Evolutionary conservation across 2,113 vertebrate species (phyloP).

Genomic region (Macaca mulatta): DNA sequence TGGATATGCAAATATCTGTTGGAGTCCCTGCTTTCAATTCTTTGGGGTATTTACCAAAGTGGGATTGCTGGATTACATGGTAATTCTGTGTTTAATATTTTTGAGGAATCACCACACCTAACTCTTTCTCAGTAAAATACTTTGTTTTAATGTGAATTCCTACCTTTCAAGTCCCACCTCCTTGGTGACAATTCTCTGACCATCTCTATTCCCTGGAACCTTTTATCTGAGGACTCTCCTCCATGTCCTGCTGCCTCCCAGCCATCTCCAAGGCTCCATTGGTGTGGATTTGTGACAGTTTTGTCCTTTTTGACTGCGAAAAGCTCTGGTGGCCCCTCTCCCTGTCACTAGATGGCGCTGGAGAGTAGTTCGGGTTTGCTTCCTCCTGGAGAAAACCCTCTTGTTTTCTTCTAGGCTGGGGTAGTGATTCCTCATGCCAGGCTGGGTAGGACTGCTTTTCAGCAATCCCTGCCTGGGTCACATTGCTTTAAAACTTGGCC

Average conservation of each 20-base stretch:
- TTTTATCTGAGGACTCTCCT: background rate
- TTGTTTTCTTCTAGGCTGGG: background rate
- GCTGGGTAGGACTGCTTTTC: no score
- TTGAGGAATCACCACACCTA: background rate
- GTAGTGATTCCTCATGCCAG: background rate
- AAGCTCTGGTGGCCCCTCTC: background rate
- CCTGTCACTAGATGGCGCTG: conserved; percentile 44
- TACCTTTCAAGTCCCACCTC: background rate
- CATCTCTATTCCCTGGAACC: rapidly evolving
- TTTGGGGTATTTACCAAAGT: no score
- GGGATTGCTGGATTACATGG: background rate
- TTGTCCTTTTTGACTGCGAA: rapidly evolving
- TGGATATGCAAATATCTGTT: rapidly evolving
- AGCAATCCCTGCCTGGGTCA: no score
- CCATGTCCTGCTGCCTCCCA: no score
- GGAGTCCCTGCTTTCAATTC: background rate
- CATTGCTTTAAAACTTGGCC: background rate
- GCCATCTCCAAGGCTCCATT: rapidly evolving
- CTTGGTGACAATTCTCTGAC: background rate
- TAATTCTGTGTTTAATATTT: background rate
- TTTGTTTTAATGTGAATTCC: background rate
- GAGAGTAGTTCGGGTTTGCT: background rate
- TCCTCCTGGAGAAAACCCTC: no score
- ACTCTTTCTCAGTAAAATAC: background rate
- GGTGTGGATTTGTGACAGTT: rapidly evolving